phyloP scores from a whole-genome alignment of 2,797 vertebrate genomes.

The Chromobotia macracanthus region DNA sequence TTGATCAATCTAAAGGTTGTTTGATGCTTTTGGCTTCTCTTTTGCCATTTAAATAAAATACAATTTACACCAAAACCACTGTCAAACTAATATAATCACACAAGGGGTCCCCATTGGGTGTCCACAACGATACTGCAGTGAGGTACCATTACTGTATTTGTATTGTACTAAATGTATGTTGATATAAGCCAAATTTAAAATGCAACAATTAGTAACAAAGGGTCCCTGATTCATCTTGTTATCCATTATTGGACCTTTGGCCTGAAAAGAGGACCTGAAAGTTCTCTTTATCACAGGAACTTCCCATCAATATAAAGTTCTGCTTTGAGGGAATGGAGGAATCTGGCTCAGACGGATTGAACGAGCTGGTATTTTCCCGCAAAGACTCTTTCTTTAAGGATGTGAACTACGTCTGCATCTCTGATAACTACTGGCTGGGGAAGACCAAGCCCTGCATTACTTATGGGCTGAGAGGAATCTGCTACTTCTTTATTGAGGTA shows the following conservation, averaged over 20 bases:
- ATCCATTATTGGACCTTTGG: too few species aligned
- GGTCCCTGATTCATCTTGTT: too few species aligned
- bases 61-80: neutral
- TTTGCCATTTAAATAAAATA: neutral
- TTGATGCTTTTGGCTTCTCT: constrained; percentile 54
- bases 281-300: constrained; percentile 73
- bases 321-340: constrained; percentile 99
- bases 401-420: constrained; percentile 95
- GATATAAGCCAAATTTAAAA: too few species aligned
- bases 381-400: constrained; percentile 90
- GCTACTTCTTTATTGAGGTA: constrained; percentile 92
- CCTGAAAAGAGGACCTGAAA: neutral
- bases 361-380: constrained; percentile 86
- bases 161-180: too few species aligned
- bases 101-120: too few species aligned
- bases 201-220: too few species aligned
- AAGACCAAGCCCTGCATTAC: constrained; percentile 97
- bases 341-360: constrained; percentile 93
- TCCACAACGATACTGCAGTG: neutral
- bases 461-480: constrained; percentile 93
- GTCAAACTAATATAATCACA: neutral
- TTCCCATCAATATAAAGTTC: constrained; percentile 96
- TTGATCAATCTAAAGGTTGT: constrained; percentile 39
- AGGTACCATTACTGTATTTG: too few species aligned
- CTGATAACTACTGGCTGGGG: constrained; percentile 98